Evolutionary conservation across 1,140 invertebrate genomes (phyloP).

Genomic region (Agrilus planipennis): DNA sequence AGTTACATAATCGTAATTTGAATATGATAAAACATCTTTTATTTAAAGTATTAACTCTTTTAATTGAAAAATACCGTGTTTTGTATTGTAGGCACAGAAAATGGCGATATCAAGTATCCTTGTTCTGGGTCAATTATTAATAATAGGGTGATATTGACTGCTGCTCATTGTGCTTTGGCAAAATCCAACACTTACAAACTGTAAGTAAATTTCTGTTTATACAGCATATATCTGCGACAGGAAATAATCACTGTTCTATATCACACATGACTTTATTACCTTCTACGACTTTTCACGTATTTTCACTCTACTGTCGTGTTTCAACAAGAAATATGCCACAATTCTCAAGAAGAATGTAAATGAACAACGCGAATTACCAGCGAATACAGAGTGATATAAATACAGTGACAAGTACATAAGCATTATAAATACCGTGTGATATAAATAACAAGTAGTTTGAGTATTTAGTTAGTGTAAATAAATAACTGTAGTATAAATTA

Average conservation of each 20-base stretch:
- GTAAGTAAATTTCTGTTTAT: slow-evolving; percentile 36
- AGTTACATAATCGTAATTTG: no score
- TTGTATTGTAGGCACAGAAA: slow-evolving; percentile 39
- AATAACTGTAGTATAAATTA: no score
- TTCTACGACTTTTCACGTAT: background rate
- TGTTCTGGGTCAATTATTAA: slow-evolving; percentile 58
- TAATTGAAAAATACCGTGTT: slow-evolving; percentile 1
- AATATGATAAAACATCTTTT: no score
- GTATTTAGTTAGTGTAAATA: no score
- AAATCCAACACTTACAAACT: slow-evolving; percentile 54
- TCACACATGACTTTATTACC: background rate
- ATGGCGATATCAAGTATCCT: slow-evolving; percentile 47
- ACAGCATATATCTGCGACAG: background rate
- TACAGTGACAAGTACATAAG: no score
- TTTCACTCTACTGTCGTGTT: background rate
- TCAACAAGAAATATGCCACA: no score
- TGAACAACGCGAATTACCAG: no score
- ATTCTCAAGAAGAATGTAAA: no score
- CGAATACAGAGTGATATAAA: no score
- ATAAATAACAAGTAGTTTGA: no score
- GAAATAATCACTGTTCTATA: background rate
- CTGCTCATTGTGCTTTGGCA: slow-evolving; percentile 57
- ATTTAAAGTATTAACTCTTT: background rate
- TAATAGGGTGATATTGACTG: slow-evolving; percentile 48
- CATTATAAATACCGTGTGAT: no score